Evolutionary conservation across 1,140 invertebrate genomes (phyloP).

Genomic region (Zaprionus gabonicus): DNA sequence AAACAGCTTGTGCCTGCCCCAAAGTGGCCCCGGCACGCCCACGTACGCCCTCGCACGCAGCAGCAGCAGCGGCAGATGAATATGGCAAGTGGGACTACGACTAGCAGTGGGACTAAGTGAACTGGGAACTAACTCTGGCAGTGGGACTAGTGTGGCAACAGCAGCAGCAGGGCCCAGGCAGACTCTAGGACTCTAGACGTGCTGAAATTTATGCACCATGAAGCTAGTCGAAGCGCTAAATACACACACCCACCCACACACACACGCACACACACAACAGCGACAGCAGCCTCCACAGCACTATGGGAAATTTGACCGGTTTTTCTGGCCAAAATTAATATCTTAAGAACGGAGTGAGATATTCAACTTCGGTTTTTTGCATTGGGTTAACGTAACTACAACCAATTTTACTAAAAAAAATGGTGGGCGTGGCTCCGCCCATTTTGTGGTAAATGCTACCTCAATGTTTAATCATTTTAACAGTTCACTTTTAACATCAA

Average conservation of each 20-base stretch:
- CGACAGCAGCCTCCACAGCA: conserved; percentile 1
- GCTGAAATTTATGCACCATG: conserved; percentile 67
- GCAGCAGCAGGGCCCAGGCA: not conserved
- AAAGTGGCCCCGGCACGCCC: conserved; percentile 8
- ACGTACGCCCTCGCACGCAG: conserved; percentile 22
- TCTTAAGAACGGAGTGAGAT: too few species aligned
- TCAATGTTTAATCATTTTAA: too few species aligned
- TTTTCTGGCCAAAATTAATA: too few species aligned
- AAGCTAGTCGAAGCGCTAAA: conserved; percentile 72
- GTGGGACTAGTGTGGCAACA: conserved; percentile 9
- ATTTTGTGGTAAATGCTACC: too few species aligned
- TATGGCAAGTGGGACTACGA: conserved; percentile 1
- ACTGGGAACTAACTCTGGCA: conserved; percentile 9
- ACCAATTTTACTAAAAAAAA: too few species aligned
- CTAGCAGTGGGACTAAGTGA: conserved; percentile 8
- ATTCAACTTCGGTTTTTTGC: too few species aligned
- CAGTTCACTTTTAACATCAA: too few species aligned
- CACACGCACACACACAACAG: not conserved
- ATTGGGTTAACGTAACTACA: too few species aligned
- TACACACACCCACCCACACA: conserved; percentile 48
- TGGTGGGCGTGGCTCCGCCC: too few species aligned
- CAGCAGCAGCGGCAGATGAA: not conserved
- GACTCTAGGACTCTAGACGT: conserved; percentile 6
- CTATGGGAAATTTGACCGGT: too few species aligned
- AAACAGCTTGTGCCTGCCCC: conserved; percentile 65